These are phyloP conservation scores for Chromobotia macracanthus DNA, from an alignment of 2,797 vertebrate genomes.

Conservation along the genomic window DNA sequence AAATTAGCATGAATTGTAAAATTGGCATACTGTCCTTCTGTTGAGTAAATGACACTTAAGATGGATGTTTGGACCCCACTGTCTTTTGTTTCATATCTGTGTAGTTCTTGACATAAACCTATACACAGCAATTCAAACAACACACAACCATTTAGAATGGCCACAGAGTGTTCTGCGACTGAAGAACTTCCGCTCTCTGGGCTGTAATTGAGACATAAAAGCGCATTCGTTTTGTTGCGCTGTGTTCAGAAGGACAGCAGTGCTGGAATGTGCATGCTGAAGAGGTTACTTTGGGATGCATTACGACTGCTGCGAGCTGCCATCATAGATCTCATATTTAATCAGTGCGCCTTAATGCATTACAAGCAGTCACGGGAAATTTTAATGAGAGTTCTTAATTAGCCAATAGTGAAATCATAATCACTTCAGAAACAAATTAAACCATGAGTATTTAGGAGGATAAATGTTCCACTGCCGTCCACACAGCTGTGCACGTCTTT, in stretches of 20 bases:
- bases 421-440: conserved; percentile 82
- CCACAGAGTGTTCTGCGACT: conserved; percentile 14
- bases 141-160: conserved; percentile 25
- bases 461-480: conserved; percentile 70
- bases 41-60: not conserved
- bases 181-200: conserved; percentile 11
- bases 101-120: conserved; percentile 28
- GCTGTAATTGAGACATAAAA: conserved; percentile 57
- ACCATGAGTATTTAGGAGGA: conserved; percentile 73
- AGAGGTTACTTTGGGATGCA: conserved; percentile 58
- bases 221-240: conserved; percentile 44
- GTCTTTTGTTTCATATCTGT: not conserved
- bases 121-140: conserved; percentile 33
- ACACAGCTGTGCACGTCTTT: conserved; percentile 55
- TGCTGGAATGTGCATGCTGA: conserved; percentile 60
- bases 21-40: too few species aligned
- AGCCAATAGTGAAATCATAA: conserved; percentile 80
- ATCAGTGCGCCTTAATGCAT: conserved; percentile 80
- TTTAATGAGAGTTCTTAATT: conserved; percentile 81
- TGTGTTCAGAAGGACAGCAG: conserved; percentile 51
- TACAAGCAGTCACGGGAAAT: conserved; percentile 80
- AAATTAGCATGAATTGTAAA: too few species aligned
- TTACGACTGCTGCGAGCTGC: conserved; percentile 57
- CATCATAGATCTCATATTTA: conserved; percentile 73
- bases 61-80: conserved; percentile 20